Evolutionary conservation across 1,140 invertebrate genomes (phyloP).

Genomic region (Spodoptera litura): DNA sequence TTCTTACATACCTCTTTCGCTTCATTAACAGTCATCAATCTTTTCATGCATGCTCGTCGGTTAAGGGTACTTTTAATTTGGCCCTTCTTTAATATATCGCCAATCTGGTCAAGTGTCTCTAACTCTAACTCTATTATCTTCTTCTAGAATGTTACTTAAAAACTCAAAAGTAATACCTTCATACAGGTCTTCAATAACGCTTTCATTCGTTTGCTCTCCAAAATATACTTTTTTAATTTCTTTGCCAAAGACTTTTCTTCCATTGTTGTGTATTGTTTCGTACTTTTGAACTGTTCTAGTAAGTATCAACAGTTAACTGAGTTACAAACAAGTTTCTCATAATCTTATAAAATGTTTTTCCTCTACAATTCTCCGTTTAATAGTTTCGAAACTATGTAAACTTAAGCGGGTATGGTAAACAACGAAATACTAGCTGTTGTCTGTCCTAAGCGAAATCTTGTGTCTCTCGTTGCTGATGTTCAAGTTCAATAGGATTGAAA

Average conservation of each 20-base stretch:
- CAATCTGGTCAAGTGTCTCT: no score
- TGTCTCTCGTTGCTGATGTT: not conserved
- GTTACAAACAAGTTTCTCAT: conserved; percentile 25
- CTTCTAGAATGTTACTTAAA: no score
- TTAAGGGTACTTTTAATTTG: no score
- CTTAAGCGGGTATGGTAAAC: conserved; percentile 1
- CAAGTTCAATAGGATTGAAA: not conserved
- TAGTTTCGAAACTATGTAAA: conserved; percentile 7
- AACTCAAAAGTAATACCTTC: not conserved
- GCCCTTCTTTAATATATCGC: no score
- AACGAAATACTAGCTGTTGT: conserved; percentile 22
- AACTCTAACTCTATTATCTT: no score
- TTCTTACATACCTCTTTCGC: no score
- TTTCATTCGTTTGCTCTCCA: no score
- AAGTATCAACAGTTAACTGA: conserved; percentile 7
- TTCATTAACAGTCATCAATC: no score
- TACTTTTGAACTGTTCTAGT: not conserved
- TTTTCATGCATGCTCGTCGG: no score
- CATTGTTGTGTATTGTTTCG: not conserved
- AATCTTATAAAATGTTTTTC: conserved; percentile 39
- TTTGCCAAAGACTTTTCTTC: not conserved
- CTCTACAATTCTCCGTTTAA: conserved; percentile 28
- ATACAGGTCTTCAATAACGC: no score
- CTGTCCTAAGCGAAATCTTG: not conserved
- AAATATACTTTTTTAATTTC: no score